Base-by-base conservation (phyloP, 2,888 invertebrate species). In the Caenorhabditis becei region DNA sequence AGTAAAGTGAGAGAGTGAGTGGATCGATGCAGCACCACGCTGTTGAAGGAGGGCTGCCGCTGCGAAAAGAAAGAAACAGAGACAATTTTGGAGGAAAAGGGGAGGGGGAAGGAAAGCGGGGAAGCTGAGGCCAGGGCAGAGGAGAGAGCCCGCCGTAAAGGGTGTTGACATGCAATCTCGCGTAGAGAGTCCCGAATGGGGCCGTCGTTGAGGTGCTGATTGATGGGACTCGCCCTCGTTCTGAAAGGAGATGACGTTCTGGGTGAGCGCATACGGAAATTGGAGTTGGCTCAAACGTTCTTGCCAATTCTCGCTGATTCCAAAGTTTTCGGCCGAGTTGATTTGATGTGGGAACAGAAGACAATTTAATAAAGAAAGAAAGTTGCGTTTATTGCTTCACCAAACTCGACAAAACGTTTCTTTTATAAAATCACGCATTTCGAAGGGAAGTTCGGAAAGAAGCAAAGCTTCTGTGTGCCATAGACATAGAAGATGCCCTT, bases 401-500 rank as follows among this genome's bases (percentile, higher is more conserved):
- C 20, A 20, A 37, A 28, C n/a, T 37, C 18, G 41, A 32, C 56
- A 56, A 8, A 32, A 59, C n/a, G 14, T 20, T 35, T 59, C 20
- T 37, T 7, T 23, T 28, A 61, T 61, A 86, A 70, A 72, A 89
- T 86, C 44, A 80, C 54, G 77, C 91, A 91, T 75, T 91, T 90
- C 20, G 89, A 69, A 10, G 91, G 90, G 53, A 88, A 89, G 51
- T 89, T 89, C 1, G 91, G 90, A 18, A 90, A 89, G 79, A 86
- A 91, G 75, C 90, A 90, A 28, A 86, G 82, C 14, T 87, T 82
- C 49, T 91, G 88, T 8, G 83, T 83, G 7, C 91, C 91, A 71
- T 89, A 91, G 28, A 91, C 91, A 84, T 86, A 91, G 85, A 91
- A 91, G 11, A 80, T 59, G 1, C 91, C 89, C n/a, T 87, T 81